Conservation (phyloP, 1,140 invertebrate species). For the Brachionus asplanchnoidis region DNA sequence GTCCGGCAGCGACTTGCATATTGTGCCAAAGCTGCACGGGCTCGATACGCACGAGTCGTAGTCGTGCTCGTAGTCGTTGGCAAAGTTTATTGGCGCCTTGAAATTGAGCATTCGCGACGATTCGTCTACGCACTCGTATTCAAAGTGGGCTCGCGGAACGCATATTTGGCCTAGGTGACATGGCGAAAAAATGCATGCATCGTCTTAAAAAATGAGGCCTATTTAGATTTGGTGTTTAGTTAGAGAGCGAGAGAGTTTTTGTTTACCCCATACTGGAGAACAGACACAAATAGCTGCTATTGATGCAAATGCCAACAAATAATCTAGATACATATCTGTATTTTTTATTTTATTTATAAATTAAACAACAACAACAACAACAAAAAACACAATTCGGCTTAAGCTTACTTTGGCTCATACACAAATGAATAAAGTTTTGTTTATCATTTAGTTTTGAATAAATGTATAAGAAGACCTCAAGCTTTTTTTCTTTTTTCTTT, state of each 20-base stretch:
- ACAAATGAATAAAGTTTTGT: not conserved
- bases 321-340: not conserved
- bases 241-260: not conserved
- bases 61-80: not conserved
- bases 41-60: not conserved
- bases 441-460: not conserved
- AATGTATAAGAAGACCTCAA: not conserved
- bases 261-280: not conserved
- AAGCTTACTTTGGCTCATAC: not conserved
- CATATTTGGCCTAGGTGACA: not conserved
- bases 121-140: not conserved
- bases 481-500: not conserved
- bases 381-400: not conserved
- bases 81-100: not conserved
- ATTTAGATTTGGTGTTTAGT: not conserved
- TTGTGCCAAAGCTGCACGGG: slow-evolving; percentile 24
- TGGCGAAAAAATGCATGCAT: not conserved
- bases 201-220: not conserved
- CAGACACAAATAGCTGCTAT: not conserved
- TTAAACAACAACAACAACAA: too few relatives aligned
- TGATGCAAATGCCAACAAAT: not conserved
- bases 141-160: not conserved
- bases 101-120: not conserved
- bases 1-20: not conserved
- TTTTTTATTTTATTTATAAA: not conserved